phyloP scores from a whole-genome alignment of 2,888 invertebrate species.

The Odiellus spinosus region DNA sequence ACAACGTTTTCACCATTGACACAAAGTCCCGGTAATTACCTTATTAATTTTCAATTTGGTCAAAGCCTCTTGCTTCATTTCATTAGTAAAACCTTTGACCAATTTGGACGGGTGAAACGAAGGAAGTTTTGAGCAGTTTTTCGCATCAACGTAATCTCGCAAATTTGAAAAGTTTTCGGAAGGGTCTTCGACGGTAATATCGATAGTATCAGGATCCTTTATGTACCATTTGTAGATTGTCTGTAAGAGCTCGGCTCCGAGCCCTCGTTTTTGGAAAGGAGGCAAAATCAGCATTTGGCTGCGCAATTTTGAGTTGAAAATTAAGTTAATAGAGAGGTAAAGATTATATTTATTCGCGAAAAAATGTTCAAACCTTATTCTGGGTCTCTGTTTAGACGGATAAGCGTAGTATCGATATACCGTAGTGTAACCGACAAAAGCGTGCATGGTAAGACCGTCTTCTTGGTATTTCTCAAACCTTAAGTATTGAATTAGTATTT shows the following conservation, averaged over 20 bases:
- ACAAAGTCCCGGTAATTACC: conserved; percentile 25
- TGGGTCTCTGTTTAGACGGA: conserved; percentile 65
- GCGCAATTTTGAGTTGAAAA: too few relatives aligned
- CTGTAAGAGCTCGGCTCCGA: conserved; percentile 60
- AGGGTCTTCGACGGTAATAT: conserved; percentile 81
- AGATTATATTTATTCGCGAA: too few relatives aligned
- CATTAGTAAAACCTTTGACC: conserved; percentile 51
- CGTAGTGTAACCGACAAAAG: conserved; percentile 72
- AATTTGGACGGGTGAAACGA: conserved; percentile 49
- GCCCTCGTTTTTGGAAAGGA: conserved; percentile 69
- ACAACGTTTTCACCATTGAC: neutral
- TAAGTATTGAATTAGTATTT: conserved; percentile 6
- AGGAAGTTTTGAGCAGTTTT: conserved; percentile 51
- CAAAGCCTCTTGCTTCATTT: conserved; percentile 60
- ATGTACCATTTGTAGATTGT: conserved; percentile 43
- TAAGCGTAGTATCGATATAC: conserved; percentile 91
- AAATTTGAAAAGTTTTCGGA: conserved; percentile 75
- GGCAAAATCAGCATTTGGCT: conserved; percentile 84
- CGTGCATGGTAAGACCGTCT: conserved; percentile 41
- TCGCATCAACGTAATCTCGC: conserved; percentile 73
- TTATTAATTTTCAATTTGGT: conserved; percentile 48
- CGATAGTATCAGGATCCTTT: conserved; percentile 39
- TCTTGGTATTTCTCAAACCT: conserved; percentile 33
- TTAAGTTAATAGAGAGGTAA: too few relatives aligned
- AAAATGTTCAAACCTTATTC: conserved; percentile 54